Conservation (phyloP, 1,140 invertebrate species). For the Telenomus remus region DNA sequence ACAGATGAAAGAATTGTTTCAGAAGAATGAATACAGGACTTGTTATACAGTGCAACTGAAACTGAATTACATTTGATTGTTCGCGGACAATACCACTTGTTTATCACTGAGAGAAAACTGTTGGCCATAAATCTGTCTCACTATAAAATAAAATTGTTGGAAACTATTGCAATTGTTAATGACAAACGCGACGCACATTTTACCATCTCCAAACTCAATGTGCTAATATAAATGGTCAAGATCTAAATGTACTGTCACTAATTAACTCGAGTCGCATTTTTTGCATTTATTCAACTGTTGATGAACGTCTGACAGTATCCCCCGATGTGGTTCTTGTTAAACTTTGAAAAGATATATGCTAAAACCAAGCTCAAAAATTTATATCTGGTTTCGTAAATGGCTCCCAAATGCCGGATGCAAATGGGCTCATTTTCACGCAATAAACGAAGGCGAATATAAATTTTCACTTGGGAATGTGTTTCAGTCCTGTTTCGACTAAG, state of each 20-base stretch:
- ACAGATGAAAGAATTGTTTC: too few relatives aligned
- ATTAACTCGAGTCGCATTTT: slow-evolving; percentile 21
- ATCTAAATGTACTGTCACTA: slow-evolving; percentile 33
- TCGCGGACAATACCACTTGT: slow-evolving; percentile 18
- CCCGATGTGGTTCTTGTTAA: slow-evolving; percentile 8
- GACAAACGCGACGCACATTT: slow-evolving; percentile 20
- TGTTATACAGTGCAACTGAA: neutral
- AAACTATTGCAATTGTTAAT: slow-evolving; percentile 9
- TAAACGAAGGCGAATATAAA: too few relatives aligned
- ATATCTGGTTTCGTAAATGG: too few relatives aligned
- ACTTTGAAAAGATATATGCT: slow-evolving; percentile 13
- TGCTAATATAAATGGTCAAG: slow-evolving; percentile 24
- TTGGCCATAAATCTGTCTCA: slow-evolving; percentile 1
- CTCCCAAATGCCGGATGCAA: too few relatives aligned
- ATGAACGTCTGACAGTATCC: too few relatives aligned
- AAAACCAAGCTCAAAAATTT: too few relatives aligned
- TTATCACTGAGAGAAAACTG: slow-evolving; percentile 5
- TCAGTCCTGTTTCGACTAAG: slow-evolving; percentile 8
- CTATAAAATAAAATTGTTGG: too few relatives aligned
- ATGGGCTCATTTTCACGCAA: too few relatives aligned
- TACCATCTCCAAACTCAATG: slow-evolving; percentile 42
- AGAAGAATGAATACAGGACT: too few relatives aligned
- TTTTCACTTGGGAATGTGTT: slow-evolving; percentile 4
- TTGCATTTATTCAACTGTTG: slow-evolving; percentile 36
- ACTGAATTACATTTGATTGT: neutral